Evolutionary conservation across 1,140 invertebrate species (phyloP).

Genomic region (Aphelinus atriplicis): DNA sequence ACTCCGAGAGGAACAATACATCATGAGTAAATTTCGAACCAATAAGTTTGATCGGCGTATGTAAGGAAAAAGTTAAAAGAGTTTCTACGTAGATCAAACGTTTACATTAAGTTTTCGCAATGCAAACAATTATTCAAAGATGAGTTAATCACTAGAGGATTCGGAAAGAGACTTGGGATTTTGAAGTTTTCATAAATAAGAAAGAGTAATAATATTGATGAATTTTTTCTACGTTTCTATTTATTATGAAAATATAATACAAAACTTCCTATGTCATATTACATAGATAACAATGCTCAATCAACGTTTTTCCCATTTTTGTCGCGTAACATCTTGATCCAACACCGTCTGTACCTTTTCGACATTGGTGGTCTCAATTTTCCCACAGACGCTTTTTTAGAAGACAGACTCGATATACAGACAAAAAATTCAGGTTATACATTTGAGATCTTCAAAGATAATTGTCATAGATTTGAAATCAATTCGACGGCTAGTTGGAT

Average conservation of each 20-base stretch:
- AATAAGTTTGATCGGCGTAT: too few species aligned
- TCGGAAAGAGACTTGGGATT: not conserved
- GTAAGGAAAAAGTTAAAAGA: too few species aligned
- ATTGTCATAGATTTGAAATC: constrained; percentile 42
- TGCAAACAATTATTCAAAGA: too few species aligned
- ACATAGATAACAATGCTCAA: constrained; percentile 69
- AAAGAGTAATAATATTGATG: constrained; percentile 48
- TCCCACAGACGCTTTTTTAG: constrained; percentile 35
- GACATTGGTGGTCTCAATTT: constrained; percentile 58
- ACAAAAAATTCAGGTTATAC: constrained; percentile 51
- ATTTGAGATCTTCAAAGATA: constrained; percentile 44
- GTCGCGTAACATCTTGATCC: constrained; percentile 60
- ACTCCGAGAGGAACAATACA: not conserved
- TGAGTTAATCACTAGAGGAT: too few species aligned
- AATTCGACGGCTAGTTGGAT: constrained; percentile 42
- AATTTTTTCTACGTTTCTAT: constrained; percentile 72
- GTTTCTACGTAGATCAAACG: too few species aligned
- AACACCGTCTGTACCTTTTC: constrained; percentile 61
- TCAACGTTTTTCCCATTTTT: constrained; percentile 63
- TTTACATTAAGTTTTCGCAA: too few species aligned
- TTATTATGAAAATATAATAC: constrained; percentile 77
- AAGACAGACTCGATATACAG: constrained; percentile 60
- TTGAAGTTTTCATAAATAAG: not conserved
- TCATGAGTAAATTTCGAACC: not conserved
- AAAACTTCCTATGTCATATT: constrained; percentile 75